Percentiles rank a stretch among this genome's conserved stretches.
Evolutionary conservation across 2,888 invertebrate genomes (phyloP).

Genomic region (Dasysyrphus albostriatus): DNA sequence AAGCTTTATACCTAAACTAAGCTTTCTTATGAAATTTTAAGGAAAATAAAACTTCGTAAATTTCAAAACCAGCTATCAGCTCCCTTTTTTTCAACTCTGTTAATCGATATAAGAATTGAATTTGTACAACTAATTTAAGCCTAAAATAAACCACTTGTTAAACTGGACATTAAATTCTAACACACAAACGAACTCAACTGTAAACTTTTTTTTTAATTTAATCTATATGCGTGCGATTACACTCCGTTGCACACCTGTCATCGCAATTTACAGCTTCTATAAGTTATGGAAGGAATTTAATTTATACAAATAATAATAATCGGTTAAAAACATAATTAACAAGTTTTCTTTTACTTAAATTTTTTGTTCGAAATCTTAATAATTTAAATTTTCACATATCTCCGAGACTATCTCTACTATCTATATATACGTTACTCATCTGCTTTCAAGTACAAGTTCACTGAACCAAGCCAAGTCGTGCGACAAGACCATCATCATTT

Average conservation of each 20-base stretch:
- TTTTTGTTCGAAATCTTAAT: neutral
- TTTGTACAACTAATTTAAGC: too few species aligned
- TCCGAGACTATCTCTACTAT: neutral
- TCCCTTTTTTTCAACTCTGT: too few species aligned
- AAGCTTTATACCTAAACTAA: too few species aligned
- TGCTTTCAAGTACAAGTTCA: conserved; percentile 49
- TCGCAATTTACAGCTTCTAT: conserved; percentile 18
- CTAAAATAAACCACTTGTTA: too few species aligned
- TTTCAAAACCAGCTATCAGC: too few species aligned
- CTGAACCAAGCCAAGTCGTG: conserved; percentile 55
- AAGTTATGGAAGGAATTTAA: neutral
- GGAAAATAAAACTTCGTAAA: too few species aligned
- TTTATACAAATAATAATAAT: conserved; percentile 5
- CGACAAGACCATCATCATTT: conserved; percentile 52
- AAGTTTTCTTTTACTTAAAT: neutral
- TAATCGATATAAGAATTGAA: too few species aligned
- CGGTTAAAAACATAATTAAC: conserved; percentile 19
- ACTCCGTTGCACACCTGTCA: conserved; percentile 21
- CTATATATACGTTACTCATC: conserved; percentile 21
- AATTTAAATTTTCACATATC: conserved; percentile 5
- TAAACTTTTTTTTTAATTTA: conserved; percentile 3
- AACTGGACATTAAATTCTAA: too few species aligned
- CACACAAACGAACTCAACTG: neutral
- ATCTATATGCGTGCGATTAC: neutral
- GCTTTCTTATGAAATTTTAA: too few species aligned